Evolutionary conservation across 2,888 invertebrate genomes (phyloP).

Genomic region (Aricia artaxerxes): DNA sequence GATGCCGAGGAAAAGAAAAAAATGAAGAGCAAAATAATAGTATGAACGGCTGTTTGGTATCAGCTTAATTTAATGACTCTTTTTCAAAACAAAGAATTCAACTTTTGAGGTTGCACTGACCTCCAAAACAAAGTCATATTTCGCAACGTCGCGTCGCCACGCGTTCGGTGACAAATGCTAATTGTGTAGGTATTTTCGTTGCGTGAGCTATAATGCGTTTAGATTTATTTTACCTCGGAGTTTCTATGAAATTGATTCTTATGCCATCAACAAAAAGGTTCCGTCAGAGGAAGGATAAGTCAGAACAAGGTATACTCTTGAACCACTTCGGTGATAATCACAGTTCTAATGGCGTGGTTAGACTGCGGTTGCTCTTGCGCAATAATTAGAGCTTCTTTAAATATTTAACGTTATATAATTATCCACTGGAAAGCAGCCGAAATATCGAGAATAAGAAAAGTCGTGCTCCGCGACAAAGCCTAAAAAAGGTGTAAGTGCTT

Average conservation of each 20-base stretch:
- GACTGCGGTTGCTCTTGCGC: slow-evolving; percentile 1
- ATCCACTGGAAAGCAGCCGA: too few relatives aligned
- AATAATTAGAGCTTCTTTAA: not conserved
- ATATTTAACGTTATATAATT: not conserved
- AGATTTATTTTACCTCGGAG: not conserved
- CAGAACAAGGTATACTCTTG: not conserved
- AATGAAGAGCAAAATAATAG: too few relatives aligned
- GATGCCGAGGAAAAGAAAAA: too few relatives aligned
- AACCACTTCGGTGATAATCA: not conserved
- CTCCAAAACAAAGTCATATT: not conserved
- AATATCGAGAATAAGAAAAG: too few relatives aligned
- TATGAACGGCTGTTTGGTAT: too few relatives aligned
- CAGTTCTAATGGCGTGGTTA: slow-evolving; percentile 26
- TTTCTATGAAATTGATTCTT: not conserved
- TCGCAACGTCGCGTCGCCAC: not conserved
- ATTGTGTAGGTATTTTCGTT: not conserved
- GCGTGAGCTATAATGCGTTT: not conserved
- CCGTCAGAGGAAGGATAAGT: not conserved
- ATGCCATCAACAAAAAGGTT: not conserved
- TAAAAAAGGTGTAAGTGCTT: not conserved
- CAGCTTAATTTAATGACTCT: not conserved
- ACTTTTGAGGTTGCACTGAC: not conserved
- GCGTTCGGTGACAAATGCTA: slow-evolving; percentile 15
- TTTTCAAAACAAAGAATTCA: not conserved
- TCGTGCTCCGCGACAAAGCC: not conserved